Percentiles rank a stretch among this genome's conserved stretches.
phyloP scores from a whole-genome alignment of 2,888 invertebrate species.

The Pyralis farinalis region DNA sequence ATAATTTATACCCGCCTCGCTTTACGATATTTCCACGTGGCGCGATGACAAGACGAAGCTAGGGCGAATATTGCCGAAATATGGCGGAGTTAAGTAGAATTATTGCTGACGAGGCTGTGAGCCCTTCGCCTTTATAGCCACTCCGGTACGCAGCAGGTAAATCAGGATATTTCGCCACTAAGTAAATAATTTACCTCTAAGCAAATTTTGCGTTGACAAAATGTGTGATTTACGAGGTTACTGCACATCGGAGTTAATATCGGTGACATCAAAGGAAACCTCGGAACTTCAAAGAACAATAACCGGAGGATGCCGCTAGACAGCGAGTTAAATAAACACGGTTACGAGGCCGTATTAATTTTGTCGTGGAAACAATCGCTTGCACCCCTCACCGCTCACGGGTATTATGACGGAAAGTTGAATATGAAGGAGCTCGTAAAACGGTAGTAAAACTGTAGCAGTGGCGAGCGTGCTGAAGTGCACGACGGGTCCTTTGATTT shows the following conservation, averaged over 20 bases:
- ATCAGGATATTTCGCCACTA: slow-evolving; percentile 48
- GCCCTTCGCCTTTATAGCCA: slow-evolving; percentile 32
- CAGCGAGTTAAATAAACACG: slow-evolving; percentile 51
- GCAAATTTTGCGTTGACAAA: slow-evolving; percentile 44
- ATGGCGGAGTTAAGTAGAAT: slow-evolving; percentile 46
- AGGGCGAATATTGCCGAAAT: slow-evolving; percentile 41
- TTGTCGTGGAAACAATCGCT: slow-evolving; percentile 68
- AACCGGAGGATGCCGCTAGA: slow-evolving; percentile 46
- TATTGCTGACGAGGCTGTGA: slow-evolving; percentile 52
- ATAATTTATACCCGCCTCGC: slow-evolving; percentile 72
- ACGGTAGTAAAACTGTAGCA: slow-evolving; percentile 65
- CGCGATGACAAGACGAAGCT: slow-evolving; percentile 54
- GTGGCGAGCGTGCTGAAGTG: slow-evolving; percentile 55
- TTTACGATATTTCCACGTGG: slow-evolving; percentile 53
- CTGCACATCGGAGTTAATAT: slow-evolving; percentile 33
- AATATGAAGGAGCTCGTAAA: slow-evolving; percentile 74
- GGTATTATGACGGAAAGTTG: slow-evolving; percentile 58
- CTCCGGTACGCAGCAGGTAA: slow-evolving; percentile 42
- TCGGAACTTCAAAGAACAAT: slow-evolving; percentile 65
- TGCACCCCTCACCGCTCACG: slow-evolving; percentile 28
- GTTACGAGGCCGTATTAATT: slow-evolving; percentile 67
- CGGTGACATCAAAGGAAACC: slow-evolving; percentile 54
- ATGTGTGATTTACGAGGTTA: slow-evolving; percentile 47
- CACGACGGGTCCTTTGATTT: slow-evolving; percentile 70
- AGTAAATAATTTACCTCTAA: slow-evolving; percentile 37